phyloP scores from a whole-genome alignment of 2,797 vertebrate genomes.

The Clamator glandarius region DNA sequence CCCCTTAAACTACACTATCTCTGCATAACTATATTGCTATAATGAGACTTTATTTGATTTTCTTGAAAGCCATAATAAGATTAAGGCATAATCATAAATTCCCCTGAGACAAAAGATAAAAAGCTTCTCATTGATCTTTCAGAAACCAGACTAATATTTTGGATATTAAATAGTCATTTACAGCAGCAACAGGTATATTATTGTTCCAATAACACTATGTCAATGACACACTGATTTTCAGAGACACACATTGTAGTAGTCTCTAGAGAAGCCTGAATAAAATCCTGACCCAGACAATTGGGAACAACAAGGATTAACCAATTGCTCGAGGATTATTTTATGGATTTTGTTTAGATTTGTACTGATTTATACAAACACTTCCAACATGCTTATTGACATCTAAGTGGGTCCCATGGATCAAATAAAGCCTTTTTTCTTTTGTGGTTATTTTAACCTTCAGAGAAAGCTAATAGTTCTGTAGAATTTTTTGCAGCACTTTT shows the following conservation, averaged over 20 bases:
- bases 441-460: not conserved
- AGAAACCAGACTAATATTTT: not conserved
- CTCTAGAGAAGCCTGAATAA: not conserved
- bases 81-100: conserved; percentile 28
- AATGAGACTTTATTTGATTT: conserved; percentile 30
- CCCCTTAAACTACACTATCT: not conserved
- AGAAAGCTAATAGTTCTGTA: not conserved
- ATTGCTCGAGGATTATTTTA: not conserved
- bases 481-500: not conserved
- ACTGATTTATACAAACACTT: not conserved
- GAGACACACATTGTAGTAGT: not conserved
- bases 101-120: not conserved
- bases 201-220: not conserved
- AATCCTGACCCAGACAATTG: not conserved
- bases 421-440: not conserved
- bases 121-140: conserved; percentile 12
- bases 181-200: not conserved
- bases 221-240: not conserved
- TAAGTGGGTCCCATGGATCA: not conserved
- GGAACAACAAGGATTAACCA: not conserved
- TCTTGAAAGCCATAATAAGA: conserved; percentile 12
- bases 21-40: not conserved
- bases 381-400: not conserved
- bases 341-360: not conserved
- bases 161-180: conserved; percentile 13